Evolutionary conservation across 2,888 invertebrate genomes (phyloP).

Genomic region (Caenorhabditis sulstoni): DNA sequence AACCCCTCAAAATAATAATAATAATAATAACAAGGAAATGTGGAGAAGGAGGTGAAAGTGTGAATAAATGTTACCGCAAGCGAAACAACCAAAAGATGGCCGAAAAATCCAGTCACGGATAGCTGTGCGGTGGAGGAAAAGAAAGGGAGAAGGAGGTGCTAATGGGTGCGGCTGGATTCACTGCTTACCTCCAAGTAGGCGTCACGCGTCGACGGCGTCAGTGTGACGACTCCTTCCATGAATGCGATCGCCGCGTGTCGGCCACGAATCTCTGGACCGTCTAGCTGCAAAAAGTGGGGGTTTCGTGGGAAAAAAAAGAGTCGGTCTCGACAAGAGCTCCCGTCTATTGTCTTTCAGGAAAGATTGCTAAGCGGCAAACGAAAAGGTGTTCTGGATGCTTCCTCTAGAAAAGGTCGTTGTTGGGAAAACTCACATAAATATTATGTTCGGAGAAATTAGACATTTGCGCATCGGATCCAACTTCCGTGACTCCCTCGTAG

Average conservation of each 20-base stretch:
- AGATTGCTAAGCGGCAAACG: too few relatives aligned
- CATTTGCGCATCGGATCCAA: slow-evolving; percentile 86
- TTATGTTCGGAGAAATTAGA: slow-evolving; percentile 72
- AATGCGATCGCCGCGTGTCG: slow-evolving; percentile 95
- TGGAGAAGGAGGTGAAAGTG: not conserved
- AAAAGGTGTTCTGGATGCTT: too few relatives aligned
- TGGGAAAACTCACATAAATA: slow-evolving; percentile 60
- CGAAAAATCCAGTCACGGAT: too few relatives aligned
- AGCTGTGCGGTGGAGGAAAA: not conserved
- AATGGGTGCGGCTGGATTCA: not conserved
- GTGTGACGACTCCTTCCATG: slow-evolving; percentile 91
- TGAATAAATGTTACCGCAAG: slow-evolving; percentile 34
- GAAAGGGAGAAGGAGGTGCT: not conserved
- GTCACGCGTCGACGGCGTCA: slow-evolving; percentile 93
- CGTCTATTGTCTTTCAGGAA: too few relatives aligned
- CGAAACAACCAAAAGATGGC: too few relatives aligned
- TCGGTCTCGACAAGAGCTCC: not conserved
- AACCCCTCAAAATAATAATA: too few relatives aligned
- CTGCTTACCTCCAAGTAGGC: slow-evolving; percentile 88
- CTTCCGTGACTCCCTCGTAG: slow-evolving; percentile 85
- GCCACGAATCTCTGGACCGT: slow-evolving; percentile 93
- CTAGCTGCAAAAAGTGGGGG: slow-evolving; percentile 82
- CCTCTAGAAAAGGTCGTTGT: too few relatives aligned
- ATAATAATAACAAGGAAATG: not conserved
- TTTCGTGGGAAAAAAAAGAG: slow-evolving; percentile 4